Percentiles rank a stretch among this genome's conserved stretches.
Evolutionary conservation across 2,113 vertebrate species (phyloP).

Genomic region (Manacus vitellinus): DNA sequence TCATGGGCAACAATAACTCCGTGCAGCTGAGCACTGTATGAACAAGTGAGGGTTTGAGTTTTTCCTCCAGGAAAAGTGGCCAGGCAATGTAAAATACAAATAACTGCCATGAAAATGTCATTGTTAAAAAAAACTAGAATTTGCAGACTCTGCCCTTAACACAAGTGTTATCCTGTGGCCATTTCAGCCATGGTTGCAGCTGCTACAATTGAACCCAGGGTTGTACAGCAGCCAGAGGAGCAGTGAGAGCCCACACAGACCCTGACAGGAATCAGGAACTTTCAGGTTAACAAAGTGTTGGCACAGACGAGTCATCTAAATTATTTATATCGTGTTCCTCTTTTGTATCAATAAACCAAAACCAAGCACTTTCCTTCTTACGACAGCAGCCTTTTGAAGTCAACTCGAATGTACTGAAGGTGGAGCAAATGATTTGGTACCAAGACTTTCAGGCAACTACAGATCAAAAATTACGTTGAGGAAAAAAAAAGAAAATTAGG

Average conservation of each 20-base stretch:
- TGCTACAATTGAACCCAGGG: neutral
- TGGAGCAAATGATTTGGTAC: neutral
- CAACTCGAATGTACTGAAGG: neutral
- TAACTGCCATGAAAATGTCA: neutral
- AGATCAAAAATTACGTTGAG: neutral
- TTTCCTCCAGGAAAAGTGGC: neutral
- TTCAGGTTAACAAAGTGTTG: neutral
- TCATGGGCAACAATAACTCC: fast-evolving
- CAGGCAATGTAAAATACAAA: neutral
- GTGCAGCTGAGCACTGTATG: fast-evolving
- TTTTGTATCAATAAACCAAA: conserved; percentile 28
- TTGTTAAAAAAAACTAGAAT: neutral
- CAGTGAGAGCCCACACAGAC: neutral
- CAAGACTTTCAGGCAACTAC: neutral
- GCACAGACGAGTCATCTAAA: neutral
- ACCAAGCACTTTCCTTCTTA: conserved; percentile 55
- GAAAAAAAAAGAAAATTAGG: neutral
- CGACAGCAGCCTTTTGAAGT: neutral
- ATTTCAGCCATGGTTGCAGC: fast-evolving
- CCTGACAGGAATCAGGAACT: neutral
- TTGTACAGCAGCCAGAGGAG: neutral
- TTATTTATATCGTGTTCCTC: conserved; percentile 52
- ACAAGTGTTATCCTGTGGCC: fast-evolving
- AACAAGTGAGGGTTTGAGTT: fast-evolving
- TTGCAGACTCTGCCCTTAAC: neutral